Base-by-base conservation (phyloP, 1,140 invertebrate species). In the Nilaparvata lugens region DNA sequence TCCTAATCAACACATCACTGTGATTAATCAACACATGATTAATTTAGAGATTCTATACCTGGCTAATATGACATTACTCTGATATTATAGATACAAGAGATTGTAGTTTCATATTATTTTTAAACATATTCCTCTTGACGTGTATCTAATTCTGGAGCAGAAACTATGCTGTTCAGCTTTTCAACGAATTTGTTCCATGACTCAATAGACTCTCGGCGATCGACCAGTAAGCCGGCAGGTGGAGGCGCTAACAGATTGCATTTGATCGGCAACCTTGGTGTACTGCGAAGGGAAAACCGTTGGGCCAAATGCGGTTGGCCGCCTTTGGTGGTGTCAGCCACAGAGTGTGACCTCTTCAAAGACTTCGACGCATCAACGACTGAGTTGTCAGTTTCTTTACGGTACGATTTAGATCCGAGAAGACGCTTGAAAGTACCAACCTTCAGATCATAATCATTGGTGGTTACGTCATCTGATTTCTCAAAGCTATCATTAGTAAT, bases 111-210 rank as follows among this genome's bases (percentile, higher is more conserved):
- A 35, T 35, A 35, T 6, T n/a, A 40, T 40, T 48, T 35, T 38
- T 52, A 62, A 2, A 62, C 60, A 52, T 48, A 57, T 31, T 62
- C 60, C 9, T 52, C 61, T 18, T 38, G 42, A 18, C 58, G 55
- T 23, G 31, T 35, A 9, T 35, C 31, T 11, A 11, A 35, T 19
- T 48, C 45, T 48, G 45, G 21, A 7, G 2, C n/a, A 11, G 45
- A 48, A 4, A 48, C 21, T 52, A 65, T 62, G 42, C 58, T 56
- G 23, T 65, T 58, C 14, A 65, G 45, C 16, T 63, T 48, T n/a
- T 53, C 45, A 24, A 65, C 31, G 52, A 65, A 65, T 16, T 58
- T 63, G 24, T 63, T 62, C 64, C 64, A 65, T 6, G 64, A 65
- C 2, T 65, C 61, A 9, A 38, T 24, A 24, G 64, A 65, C 31